Base-by-base conservation (phyloP, 1,140 invertebrate species). In the Bombus confusus region DNA sequence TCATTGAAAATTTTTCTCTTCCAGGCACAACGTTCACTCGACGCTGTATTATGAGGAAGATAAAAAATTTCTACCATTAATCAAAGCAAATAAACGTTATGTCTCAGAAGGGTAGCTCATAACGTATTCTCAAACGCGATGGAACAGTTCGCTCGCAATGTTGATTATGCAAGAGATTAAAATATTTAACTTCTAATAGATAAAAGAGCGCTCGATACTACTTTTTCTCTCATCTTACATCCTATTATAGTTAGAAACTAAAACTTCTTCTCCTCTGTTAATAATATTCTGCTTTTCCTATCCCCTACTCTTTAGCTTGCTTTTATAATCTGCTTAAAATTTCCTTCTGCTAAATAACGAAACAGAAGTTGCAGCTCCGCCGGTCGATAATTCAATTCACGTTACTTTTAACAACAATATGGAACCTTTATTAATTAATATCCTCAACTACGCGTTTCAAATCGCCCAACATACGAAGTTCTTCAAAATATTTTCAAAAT, bases 191-290 rank as follows among this genome's bases (percentile, higher is more conserved):
- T 64, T 39, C 28, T 52, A 3, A 37, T 37, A 64, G 31, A 12
- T 74, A 28, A 71, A 81, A 73, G 18, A 59, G 34, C 59, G 73
- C n/a, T 64, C 72, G 22, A 59, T 74, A n/a, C 10, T 25, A 59
- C 52, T 71, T 74, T 43, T 47, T n/a, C 28, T 41, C 62, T 68
- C 68, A 47, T 66, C 77, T 43, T 47, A 15, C 74, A 52, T 52
- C 78, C 22, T 13, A 64, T 64, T 62, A 62, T 64, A 62, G 69
- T 47, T 64, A n/a, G 59, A n/a, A 79, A 47, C 59, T 68, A 34
- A 79, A 79, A 79, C n/a, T 79, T 47, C 59, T 28, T 64, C 77
- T 12, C 77, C 34, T 66, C 62, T 68, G 62, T 43, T 79, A 64
- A 79, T 66, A 79, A 78, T 78, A 64, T 66, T 31, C 76, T 59